Percentiles rank a stretch among this genome's conserved stretches.
Conservation (phyloP, 2,113 vertebrate species). For the Litocranius walleri region DNA sequence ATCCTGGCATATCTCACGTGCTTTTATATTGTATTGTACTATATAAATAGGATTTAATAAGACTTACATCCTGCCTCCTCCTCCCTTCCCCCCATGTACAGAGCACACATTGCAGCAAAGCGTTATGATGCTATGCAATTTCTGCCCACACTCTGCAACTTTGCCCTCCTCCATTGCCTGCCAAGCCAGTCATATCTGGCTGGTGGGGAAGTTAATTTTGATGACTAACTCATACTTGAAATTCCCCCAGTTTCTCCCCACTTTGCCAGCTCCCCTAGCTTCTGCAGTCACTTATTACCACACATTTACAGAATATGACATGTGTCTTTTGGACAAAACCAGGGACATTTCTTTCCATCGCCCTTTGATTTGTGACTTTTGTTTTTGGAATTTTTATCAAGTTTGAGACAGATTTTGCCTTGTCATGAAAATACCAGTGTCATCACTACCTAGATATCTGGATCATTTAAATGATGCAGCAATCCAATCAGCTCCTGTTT, state of each 20-base stretch:
- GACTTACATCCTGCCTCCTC: not conserved
- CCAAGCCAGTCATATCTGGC: not conserved
- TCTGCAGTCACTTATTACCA: not conserved
- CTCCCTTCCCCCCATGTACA: not conserved
- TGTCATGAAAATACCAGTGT: not conserved
- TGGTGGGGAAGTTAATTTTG: not conserved
- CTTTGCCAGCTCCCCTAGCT: not conserved
- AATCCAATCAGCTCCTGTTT: not conserved
- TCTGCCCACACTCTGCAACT: not conserved
- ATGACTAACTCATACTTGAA: conserved; percentile 3
- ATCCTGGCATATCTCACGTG: not conserved
- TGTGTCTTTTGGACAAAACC: not conserved
- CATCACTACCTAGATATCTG: not conserved
- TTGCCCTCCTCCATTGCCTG: not conserved
- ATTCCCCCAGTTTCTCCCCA: not conserved
- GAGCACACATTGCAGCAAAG: not conserved
- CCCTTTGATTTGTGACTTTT: not conserved
- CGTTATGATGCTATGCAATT: not conserved
- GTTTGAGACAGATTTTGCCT: not conserved
- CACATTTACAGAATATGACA: not conserved
- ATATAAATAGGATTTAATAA: not conserved
- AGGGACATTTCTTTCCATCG: not conserved
- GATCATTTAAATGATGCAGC: not conserved
- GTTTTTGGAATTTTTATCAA: not conserved
- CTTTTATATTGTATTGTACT: not conserved